Conservation (phyloP, 2,888 invertebrate genomes). For the Parnassius apollo region DNA sequence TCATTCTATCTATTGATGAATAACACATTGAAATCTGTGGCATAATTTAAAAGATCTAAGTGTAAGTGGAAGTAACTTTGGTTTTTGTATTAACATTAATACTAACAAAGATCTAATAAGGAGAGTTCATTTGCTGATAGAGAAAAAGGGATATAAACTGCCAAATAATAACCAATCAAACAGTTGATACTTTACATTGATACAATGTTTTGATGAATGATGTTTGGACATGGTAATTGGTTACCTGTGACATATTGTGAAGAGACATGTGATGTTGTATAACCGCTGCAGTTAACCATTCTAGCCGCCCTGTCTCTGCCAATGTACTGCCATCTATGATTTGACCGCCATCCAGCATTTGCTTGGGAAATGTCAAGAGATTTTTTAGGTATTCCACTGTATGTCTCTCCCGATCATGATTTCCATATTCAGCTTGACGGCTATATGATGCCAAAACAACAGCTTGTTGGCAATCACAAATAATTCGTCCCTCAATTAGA, state of each 20-base stretch:
- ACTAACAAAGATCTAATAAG: too few relatives aligned
- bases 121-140: too few relatives aligned
- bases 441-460: conserved; percentile 95
- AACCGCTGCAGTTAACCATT: conserved; percentile 89
- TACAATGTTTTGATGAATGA: too few relatives aligned
- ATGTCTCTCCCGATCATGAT: conserved; percentile 91
- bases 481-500: conserved; percentile 94
- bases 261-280: conserved; percentile 87
- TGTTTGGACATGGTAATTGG: not conserved
- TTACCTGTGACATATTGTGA: conserved; percentile 86
- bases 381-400: conserved; percentile 96
- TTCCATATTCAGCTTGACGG: conserved; percentile 98
- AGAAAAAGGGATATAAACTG: too few relatives aligned
- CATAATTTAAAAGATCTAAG: too few relatives aligned
- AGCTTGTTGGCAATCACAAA: conserved; percentile 94
- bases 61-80: too few relatives aligned
- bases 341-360: conserved; percentile 79
- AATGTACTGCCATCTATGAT: conserved; percentile 73
- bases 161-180: too few relatives aligned
- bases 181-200: too few relatives aligned
- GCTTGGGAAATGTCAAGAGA: conserved; percentile 95
- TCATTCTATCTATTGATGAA: too few relatives aligned
- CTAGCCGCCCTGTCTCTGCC: conserved; percentile 85
- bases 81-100: too few relatives aligned
- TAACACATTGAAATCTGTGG: too few relatives aligned